Percentiles rank a stretch among this genome's conserved stretches.
Evolutionary conservation across 2,113 vertebrate species (phyloP).

Genomic region (Mohoua ochrocephala): DNA sequence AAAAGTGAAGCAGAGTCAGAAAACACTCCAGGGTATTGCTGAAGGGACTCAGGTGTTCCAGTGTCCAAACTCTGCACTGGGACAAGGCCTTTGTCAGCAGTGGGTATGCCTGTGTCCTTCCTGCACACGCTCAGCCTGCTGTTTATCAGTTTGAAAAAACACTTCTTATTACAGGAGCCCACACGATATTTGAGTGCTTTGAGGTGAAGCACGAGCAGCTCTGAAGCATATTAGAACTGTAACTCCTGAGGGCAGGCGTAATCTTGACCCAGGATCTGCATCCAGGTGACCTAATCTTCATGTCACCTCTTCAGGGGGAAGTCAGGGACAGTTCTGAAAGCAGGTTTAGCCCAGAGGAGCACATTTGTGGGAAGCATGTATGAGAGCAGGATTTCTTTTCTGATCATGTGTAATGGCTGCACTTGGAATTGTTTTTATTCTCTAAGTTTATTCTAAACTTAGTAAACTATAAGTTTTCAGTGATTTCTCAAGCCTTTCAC

Average conservation of each 20-base stretch:
- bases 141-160: neutral
- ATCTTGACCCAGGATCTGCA: neutral
- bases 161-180: neutral
- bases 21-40: neutral
- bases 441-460: neutral
- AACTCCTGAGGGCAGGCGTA: neutral
- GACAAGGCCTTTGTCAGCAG: neutral
- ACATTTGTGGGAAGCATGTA: neutral
- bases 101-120: accelerated
- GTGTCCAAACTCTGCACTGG: accelerated
- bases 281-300: neutral
- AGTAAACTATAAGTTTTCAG: neutral
- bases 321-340: neutral
- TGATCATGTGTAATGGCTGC: neutral
- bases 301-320: neutral
- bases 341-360: conserved; percentile 21
- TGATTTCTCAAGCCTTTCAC: neutral
- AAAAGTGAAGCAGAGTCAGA: neutral
- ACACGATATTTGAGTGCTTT: neutral
- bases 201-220: neutral
- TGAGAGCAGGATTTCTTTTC: neutral
- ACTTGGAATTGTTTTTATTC: neutral
- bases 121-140: neutral
- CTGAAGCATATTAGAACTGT: neutral
- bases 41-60: neutral